Percentiles rank a stretch among this genome's conserved stretches.
These are phyloP conservation scores for Amazona guildingii DNA, from an alignment of 2,113 vertebrate genomes.

Conservation along the genomic window DNA sequence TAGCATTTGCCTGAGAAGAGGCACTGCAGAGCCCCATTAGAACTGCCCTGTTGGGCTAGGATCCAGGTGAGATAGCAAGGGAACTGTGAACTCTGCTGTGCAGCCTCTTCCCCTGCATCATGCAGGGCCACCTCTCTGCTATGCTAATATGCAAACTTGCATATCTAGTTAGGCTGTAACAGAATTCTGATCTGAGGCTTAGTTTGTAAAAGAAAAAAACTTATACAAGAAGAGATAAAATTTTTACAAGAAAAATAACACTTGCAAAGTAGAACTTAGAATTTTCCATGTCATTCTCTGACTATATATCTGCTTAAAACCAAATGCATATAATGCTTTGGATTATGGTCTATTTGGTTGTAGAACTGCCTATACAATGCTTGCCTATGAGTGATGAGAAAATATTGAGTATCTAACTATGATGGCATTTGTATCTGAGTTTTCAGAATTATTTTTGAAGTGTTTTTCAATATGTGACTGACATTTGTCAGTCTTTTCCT, in stretches of 20 bases:
- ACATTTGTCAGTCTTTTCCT: neutral
- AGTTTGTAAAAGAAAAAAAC: neutral
- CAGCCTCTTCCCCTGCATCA: neutral
- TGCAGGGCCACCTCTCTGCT: neutral
- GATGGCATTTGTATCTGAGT: neutral
- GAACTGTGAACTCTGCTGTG: neutral
- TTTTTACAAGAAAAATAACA: neutral
- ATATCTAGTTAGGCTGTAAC: neutral
- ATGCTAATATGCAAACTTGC: accelerated
- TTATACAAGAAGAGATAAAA: neutral
- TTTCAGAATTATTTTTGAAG: neutral
- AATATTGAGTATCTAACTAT: neutral
- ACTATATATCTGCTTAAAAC: neutral
- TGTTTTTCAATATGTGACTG: neutral
- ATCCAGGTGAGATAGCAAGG: neutral
- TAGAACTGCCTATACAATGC: neutral
- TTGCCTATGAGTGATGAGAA: neutral
- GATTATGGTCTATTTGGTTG: neutral
- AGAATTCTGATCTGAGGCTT: neutral
- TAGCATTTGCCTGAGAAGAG: neutral
- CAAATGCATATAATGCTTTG: neutral
- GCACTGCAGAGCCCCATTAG: accelerated
- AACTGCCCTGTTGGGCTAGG: neutral
- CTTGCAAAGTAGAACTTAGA: neutral
- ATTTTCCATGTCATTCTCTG: neutral